Evolutionary conservation across 2,888 invertebrate genomes (phyloP).

Genomic region (Chaetoderma sp.): DNA sequence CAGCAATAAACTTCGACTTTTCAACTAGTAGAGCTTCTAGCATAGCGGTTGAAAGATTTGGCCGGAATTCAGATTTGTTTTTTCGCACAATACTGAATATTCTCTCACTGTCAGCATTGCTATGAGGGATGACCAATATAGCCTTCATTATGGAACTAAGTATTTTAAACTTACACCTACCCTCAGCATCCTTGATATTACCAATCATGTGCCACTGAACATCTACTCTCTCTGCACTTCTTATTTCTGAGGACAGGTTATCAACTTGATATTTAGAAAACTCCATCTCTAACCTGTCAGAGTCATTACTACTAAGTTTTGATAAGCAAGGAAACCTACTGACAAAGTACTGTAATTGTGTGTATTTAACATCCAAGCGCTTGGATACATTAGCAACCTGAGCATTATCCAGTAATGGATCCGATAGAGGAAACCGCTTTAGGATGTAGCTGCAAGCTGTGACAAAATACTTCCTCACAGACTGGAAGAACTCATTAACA

Average conservation of each 20-base stretch:
- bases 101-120: conserved; percentile 38
- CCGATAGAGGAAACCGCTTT: conserved; percentile 29
- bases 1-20: too few species aligned
- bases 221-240: conserved; percentile 30
- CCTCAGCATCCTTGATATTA: conserved; percentile 25
- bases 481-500: conserved; percentile 26
- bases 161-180: conserved; percentile 10
- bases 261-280: conserved; percentile 24
- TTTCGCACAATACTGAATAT: conserved; percentile 36
- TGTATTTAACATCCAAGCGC: not conserved
- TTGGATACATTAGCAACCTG: conserved; percentile 30
- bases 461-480: conserved; percentile 22
- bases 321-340: conserved; percentile 25
- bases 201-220: conserved; percentile 24
- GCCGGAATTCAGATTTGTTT: conserved; percentile 37
- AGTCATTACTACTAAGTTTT: not conserved
- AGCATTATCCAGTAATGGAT: conserved; percentile 28
- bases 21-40: conserved; percentile 28
- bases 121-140: conserved; percentile 40
- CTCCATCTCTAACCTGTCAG: conserved; percentile 25
- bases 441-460: conserved; percentile 30
- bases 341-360: conserved; percentile 17
- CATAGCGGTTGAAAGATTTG: conserved; percentile 19
- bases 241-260: conserved; percentile 1
- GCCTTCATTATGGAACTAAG: conserved; percentile 29